Base-by-base conservation (phyloP, 2,113 vertebrate genomes). In the Ia io region DNA sequence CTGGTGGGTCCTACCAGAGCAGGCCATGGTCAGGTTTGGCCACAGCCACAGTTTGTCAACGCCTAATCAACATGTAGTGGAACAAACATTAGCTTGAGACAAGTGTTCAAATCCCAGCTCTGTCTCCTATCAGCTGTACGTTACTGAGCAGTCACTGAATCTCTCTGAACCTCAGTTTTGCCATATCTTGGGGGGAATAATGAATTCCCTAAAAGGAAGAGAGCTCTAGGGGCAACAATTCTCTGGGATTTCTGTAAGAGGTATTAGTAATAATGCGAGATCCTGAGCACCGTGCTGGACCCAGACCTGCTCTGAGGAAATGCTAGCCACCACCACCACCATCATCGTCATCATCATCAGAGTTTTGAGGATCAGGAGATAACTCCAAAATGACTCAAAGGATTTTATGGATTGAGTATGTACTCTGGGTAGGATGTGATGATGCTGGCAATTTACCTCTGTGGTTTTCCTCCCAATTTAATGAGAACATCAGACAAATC, bases 41-140 rank as follows among this genome's bases (percentile, higher is more conserved):
- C 2, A 12, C 0, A 3, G 47, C 47, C 4, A 4, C 16, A 14
- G 16, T 59, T 49, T 44, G 25, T 17, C 32, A 20, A 42, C 0
- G 0, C 13, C 14, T 44, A 13, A 20, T 49, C 9, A 25, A 37
- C 10, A 6, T 11, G 2, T 2, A 13, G 49, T 4, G 35, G 47
- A 44, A 71, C n/a, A 56, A 71, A 25, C 47, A 28, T n/a, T 35
- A 20, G 73, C 59, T 74, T 73, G 14, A 14, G 4, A 9, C 42
- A 65, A 30, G 1, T 63, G 83, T 40, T 85, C 73, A 14, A 20
- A 30, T 9, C 51, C 51, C 47, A 17, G 47, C 67, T 35, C 40
- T 77, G 71, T 42, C 42, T 76, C 77, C 23, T 9, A 6, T 87
- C 53, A 32, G n/a, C 28, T 59, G 2, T 59, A 13, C 2, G 7